A percentile compares a stretch with the other conserved stretches of the same genome.
phyloP scores from a whole-genome alignment of 2,113 vertebrate species.

The Larimichthys crocea region DNA sequence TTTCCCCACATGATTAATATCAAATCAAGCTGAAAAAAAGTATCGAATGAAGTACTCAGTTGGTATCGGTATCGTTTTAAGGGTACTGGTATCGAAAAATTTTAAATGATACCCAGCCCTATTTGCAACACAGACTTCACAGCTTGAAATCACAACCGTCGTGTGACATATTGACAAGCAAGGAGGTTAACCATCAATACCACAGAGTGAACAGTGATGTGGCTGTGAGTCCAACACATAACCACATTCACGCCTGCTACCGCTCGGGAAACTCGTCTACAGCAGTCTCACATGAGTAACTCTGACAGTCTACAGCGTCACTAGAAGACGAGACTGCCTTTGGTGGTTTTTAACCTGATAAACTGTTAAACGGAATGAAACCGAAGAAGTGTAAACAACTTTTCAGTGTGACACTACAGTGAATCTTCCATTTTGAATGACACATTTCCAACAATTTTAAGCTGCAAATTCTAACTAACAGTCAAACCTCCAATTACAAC shows the following conservation, averaged over 20 bases:
- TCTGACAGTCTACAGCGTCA: background rate
- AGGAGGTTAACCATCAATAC: slow-evolving; percentile 55
- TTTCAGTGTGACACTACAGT: background rate
- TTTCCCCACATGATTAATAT: too few relatives aligned
- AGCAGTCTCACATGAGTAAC: background rate
- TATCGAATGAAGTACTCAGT: too few relatives aligned
- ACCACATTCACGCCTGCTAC: slow-evolving; percentile 45
- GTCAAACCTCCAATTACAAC: background rate
- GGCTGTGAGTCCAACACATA: slow-evolving; percentile 25
- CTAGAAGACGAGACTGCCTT: background rate
- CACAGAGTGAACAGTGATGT: slow-evolving; percentile 24
- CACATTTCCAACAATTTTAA: background rate
- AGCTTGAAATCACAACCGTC: slow-evolving; percentile 36
- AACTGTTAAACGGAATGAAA: background rate
- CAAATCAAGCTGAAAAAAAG: too few relatives aligned
- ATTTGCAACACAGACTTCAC: background rate
- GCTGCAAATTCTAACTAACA: background rate
- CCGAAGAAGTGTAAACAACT: background rate
- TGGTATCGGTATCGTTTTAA: too few relatives aligned
- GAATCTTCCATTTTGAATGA: background rate
- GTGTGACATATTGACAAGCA: slow-evolving; percentile 24
- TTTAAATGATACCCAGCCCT: too few relatives aligned
- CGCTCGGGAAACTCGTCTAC: slow-evolving; percentile 14
- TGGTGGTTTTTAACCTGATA: background rate
- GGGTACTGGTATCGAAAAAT: too few relatives aligned